phyloP scores from a whole-genome alignment of 2,113 vertebrate species.

The Salvator merianae region DNA sequence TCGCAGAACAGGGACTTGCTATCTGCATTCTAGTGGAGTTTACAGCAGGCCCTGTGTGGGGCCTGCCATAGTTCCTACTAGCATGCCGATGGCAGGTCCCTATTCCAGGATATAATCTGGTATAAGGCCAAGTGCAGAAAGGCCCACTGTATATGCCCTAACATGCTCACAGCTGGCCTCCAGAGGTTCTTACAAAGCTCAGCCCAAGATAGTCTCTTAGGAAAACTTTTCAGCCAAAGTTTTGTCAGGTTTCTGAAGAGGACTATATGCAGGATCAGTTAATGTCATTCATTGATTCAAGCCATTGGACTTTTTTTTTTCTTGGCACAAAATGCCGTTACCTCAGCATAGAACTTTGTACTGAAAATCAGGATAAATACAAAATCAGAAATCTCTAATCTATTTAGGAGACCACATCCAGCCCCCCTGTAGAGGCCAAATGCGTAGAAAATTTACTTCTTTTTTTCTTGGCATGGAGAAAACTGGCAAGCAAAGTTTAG shows the following conservation, averaged over 20 bases:
- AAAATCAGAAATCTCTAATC: background rate
- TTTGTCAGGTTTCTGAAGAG: background rate
- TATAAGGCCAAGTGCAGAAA: too few relatives aligned
- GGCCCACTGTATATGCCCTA: too few relatives aligned
- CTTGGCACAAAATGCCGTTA: background rate
- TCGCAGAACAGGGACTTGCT: too few relatives aligned
- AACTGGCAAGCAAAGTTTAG: background rate
- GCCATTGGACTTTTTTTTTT: background rate
- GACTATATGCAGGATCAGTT: background rate
- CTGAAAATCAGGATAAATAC: background rate
- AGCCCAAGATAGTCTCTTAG: too few relatives aligned
- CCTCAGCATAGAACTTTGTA: background rate
- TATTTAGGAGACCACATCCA: background rate
- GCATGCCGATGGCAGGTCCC: too few relatives aligned
- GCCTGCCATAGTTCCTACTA: too few relatives aligned
- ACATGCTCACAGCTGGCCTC: too few relatives aligned
- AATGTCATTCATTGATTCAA: background rate
- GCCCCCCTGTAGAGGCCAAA: background rate
- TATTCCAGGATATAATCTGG: too few relatives aligned
- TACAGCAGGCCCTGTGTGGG: too few relatives aligned
- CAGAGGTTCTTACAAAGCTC: too few relatives aligned
- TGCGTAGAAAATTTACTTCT: too few relatives aligned
- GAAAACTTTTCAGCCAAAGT: background rate
- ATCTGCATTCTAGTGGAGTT: too few relatives aligned
- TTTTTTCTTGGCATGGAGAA: background rate